Percentiles rank a stretch among this genome's conserved stretches.
phyloP scores from a whole-genome alignment of 2,113 vertebrate species.

The Neodontobutis hainanensis region DNA sequence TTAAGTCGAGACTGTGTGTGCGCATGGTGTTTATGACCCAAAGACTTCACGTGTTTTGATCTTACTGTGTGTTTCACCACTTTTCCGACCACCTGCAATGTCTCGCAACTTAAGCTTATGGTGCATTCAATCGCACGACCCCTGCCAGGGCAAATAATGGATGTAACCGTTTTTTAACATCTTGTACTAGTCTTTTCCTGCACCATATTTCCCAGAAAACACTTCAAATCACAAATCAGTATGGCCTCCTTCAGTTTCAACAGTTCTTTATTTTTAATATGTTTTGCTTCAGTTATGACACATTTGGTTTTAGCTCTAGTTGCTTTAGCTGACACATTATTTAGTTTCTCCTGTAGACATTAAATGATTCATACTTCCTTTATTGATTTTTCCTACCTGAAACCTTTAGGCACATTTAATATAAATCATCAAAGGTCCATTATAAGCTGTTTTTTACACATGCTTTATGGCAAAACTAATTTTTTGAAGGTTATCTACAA shows the following conservation, averaged over 20 bases:
- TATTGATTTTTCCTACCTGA: too few relatives aligned
- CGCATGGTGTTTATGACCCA: constrained; percentile 59
- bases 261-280: constrained; percentile 15
- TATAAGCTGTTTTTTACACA: neutral
- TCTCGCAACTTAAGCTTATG: constrained; percentile 19
- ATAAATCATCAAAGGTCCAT: neutral
- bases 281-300: neutral
- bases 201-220: constrained; percentile 20
- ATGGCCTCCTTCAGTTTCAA: constrained; percentile 12
- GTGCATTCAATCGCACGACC: constrained; percentile 32
- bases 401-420: neutral
- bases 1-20: constrained; percentile 46
- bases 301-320: neutral
- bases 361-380: neutral
- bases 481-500: neutral
- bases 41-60: constrained; percentile 46
- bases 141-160: constrained; percentile 52
- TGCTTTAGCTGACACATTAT: too few relatives aligned
- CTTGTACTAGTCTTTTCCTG: constrained; percentile 25
- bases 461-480: neutral
- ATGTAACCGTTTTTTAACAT: constrained; percentile 25
- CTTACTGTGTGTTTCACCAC: constrained; percentile 38
- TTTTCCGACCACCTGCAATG: constrained; percentile 70
- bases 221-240: constrained; percentile 38
- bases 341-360: constrained; percentile 9